These are phyloP conservation scores for Brenthis daphne DNA, from an alignment of 2,888 invertebrate species.

Conservation along the genomic window DNA sequence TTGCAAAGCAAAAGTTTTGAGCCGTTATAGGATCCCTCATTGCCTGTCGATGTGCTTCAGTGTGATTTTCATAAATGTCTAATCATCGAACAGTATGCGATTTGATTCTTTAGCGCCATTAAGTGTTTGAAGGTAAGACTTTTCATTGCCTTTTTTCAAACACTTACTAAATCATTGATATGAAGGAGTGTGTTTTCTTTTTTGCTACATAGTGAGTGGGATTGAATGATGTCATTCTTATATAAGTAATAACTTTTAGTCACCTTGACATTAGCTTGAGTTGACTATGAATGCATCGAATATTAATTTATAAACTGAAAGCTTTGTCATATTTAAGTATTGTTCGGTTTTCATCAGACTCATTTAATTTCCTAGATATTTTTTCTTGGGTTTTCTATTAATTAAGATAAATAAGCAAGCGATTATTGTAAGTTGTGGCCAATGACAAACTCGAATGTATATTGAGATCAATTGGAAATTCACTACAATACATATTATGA, in stretches of 20 bases:
- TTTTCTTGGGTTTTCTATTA: background rate
- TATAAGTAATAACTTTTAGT: no score
- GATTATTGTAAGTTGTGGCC: background rate
- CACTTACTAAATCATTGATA: no score
- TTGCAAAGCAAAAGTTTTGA: conserved; percentile 41
- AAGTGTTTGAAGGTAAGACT: background rate
- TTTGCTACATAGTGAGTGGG: background rate
- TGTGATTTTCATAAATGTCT: conserved; percentile 42
- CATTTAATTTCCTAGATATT: background rate
- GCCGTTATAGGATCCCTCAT: conserved; percentile 54
- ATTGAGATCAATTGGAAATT: conserved; percentile 32
- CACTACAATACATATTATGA: conserved; percentile 24
- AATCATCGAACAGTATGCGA: background rate
- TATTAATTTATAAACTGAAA: no score
- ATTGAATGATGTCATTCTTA: no score
- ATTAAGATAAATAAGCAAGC: background rate
- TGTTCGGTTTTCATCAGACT: no score
- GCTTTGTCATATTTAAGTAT: no score
- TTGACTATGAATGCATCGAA: no score
- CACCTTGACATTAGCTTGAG: no score
- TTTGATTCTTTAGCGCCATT: background rate
- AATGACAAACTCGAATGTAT: conserved; percentile 27
- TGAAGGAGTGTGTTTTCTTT: background rate
- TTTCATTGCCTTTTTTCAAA: no score
- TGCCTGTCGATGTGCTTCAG: conserved; percentile 52